Percentiles rank a stretch among this genome's conserved stretches.
Conservation (phyloP, 2,888 invertebrate genomes). For the Lamellibrachia columna region DNA sequence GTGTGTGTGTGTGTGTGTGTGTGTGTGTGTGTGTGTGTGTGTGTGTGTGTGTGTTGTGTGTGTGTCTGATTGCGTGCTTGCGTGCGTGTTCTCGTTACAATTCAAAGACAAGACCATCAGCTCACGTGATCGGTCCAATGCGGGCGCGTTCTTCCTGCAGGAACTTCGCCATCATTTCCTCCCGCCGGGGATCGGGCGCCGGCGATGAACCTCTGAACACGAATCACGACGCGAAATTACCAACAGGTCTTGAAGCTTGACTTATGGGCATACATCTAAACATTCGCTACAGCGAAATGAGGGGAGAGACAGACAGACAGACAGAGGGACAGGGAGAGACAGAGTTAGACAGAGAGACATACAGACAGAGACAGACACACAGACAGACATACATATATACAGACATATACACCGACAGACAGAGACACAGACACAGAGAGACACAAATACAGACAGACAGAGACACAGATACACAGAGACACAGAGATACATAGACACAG, state of each 20-base stretch:
- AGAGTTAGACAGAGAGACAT: neutral
- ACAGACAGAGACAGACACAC: neutral
- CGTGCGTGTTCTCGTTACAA: neutral
- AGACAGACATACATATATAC: too few relatives aligned
- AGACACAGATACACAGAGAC: neutral
- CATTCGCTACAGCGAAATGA: neutral
- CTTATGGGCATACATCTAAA: neutral
- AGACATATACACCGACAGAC: neutral
- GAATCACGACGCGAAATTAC: neutral
- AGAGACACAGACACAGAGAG: neutral
- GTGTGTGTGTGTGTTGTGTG: slow-evolving; percentile 23
- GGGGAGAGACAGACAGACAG: neutral
- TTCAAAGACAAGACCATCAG: too few relatives aligned
- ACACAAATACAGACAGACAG: neutral
- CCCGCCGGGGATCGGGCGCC: neutral
- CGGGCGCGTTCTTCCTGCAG: neutral
- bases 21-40: slow-evolving; percentile 21
- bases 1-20: slow-evolving; percentile 23
- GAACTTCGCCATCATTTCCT: neutral
- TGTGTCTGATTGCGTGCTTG: slow-evolving; percentile 13
- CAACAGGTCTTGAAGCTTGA: neutral
- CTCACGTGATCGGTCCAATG: neutral
- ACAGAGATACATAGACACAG: neutral
- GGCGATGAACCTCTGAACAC: neutral
- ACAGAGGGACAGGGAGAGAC: neutral